Percentiles rank a stretch among this genome's conserved stretches.
phyloP scores from a whole-genome alignment of 2,113 vertebrate species.

The Lichenostomus cassidix region DNA sequence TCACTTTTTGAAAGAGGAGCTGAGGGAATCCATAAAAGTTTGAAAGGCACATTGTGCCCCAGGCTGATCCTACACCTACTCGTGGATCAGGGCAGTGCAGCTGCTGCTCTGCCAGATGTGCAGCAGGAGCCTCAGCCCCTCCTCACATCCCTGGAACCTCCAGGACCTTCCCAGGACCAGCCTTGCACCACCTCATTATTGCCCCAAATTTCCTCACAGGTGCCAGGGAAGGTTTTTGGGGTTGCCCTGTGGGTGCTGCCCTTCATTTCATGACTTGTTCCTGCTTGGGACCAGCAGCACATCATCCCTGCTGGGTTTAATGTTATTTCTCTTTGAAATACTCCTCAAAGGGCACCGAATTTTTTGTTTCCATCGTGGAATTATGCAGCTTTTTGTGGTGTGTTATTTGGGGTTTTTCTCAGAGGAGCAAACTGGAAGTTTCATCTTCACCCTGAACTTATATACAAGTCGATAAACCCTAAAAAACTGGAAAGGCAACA shows the following conservation, averaged over 20 bases:
- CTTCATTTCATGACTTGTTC: neutral
- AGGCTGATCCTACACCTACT: neutral
- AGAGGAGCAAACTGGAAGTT: neutral
- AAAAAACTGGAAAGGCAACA: neutral
- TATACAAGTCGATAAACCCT: neutral
- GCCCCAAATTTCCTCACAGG: neutral
- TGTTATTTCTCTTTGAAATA: neutral
- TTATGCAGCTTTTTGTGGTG: neutral
- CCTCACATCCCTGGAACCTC: neutral
- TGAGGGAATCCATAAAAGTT: neutral
- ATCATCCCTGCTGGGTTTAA: neutral
- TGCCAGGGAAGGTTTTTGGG: neutral
- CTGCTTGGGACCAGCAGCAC: neutral
- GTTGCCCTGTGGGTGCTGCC: neutral
- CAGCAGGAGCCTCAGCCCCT: neutral
- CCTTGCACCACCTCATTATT: fast-evolving
- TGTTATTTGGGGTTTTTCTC: neutral
- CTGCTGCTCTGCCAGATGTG: slow-evolving; percentile 53
- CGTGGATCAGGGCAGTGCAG: neutral
- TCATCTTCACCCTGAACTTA: neutral
- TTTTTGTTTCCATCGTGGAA: neutral
- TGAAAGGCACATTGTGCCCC: slow-evolving; percentile 5
- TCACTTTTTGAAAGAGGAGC: neutral
- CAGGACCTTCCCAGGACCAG: neutral
- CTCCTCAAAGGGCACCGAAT: neutral